These are phyloP conservation scores for Ptyas mucosa DNA, from an alignment of 2,113 vertebrate genomes.

Conservation along the genomic window DNA sequence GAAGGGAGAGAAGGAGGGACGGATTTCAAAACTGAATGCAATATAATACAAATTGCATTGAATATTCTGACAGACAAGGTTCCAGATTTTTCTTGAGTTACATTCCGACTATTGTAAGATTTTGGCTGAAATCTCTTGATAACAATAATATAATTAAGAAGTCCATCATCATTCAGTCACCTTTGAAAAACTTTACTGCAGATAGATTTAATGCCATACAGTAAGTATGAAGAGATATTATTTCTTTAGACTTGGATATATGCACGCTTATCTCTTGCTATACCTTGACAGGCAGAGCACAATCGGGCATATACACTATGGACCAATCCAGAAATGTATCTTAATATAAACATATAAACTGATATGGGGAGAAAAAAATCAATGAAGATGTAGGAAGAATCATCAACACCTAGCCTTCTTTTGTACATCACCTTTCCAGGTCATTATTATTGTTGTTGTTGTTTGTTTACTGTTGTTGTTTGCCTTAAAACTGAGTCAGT, in stretches of 20 bases:
- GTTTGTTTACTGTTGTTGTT: no score
- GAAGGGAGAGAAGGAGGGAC: fast-evolving
- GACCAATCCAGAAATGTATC: neutral
- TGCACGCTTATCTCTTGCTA: neutral
- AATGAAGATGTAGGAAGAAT: neutral
- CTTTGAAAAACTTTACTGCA: neutral
- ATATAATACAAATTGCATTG: neutral
- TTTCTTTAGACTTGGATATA: neutral
- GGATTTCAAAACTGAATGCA: fast-evolving
- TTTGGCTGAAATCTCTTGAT: neutral
- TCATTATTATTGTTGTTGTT: neutral
- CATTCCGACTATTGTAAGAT: neutral
- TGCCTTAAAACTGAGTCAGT: neutral
- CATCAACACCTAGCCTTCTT: no score
- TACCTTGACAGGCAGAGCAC: neutral
- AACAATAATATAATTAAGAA: neutral
- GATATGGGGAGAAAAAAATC: neutral
- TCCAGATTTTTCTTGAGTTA: neutral
- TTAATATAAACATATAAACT: neutral
- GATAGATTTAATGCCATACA: neutral
- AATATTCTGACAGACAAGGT: neutral
- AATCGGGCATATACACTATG: neutral
- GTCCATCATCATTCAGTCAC: neutral
- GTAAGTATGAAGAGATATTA: neutral
- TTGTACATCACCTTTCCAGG: neutral